Evolutionary conservation across 64 coral and sea anemone species (phyloP).

Genomic region (Astreopora myriophthalma): DNA sequence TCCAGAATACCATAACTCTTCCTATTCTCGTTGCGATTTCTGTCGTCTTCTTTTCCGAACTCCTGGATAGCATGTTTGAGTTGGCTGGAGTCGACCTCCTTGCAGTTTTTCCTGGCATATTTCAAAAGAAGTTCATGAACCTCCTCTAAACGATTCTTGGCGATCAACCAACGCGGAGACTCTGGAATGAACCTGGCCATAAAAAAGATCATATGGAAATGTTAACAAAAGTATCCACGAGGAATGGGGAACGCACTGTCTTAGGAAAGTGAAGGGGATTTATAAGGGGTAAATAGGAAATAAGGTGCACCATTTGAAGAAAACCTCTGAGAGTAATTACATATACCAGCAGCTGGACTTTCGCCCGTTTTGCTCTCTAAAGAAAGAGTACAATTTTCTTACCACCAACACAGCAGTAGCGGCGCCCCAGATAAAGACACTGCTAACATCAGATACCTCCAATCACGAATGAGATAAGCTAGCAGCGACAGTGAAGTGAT

Average conservation of each 20-base stretch:
- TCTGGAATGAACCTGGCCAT: constrained; percentile 66
- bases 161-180: constrained; percentile 92
- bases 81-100: constrained; percentile 30
- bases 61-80: constrained; percentile 62
- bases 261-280: too few species aligned
- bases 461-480: constrained; percentile 87
- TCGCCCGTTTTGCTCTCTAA: background rate
- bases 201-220: too few species aligned
- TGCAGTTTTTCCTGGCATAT: constrained; percentile 70
- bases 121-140: constrained; percentile 62
- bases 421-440: constrained; percentile 57
- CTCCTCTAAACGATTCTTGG: constrained; percentile 79
- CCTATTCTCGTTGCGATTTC: background rate
- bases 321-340: too few species aligned
- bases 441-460: constrained; percentile 72
- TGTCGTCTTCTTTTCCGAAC: constrained; percentile 41
- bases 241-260: too few species aligned
- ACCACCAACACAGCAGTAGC: constrained; percentile 81
- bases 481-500: constrained; percentile 57
- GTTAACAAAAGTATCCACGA: too few species aligned
- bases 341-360: too few species aligned
- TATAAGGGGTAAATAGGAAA: too few species aligned
- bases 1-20: constrained; percentile 50
- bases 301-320: too few species aligned
- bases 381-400: background rate